Conservation (phyloP, 2,797 vertebrate genomes). For the Cyclura pinguis region DNA sequence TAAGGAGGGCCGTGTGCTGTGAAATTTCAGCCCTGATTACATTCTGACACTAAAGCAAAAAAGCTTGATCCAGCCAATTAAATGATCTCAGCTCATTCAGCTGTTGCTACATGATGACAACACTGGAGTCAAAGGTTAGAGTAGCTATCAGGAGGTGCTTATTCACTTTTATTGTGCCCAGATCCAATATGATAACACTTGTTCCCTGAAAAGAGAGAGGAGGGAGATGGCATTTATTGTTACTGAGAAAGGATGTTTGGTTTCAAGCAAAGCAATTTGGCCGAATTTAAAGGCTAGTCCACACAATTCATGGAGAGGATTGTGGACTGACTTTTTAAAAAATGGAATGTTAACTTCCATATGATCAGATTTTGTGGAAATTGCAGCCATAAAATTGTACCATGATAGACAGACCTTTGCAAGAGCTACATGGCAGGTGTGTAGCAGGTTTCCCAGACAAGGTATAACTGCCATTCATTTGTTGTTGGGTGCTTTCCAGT, state of each 20-base stretch:
- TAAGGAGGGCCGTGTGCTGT: not conserved
- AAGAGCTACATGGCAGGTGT: not conserved
- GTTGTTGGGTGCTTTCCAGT: no score
- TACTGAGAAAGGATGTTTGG: constrained; percentile 2
- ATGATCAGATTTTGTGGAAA: not conserved
- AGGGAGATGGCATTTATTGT: not conserved
- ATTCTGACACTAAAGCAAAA: constrained; percentile 34
- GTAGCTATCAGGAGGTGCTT: constrained; percentile 29
- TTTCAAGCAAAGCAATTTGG: constrained; percentile 45
- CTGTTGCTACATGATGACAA: constrained; percentile 39
- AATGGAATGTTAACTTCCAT: not conserved
- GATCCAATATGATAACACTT: not conserved
- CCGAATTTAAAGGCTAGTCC: not conserved
- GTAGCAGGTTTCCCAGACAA: not conserved
- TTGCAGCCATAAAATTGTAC: not conserved
- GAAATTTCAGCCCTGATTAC: not conserved
- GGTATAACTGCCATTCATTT: not conserved
- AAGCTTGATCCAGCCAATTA: constrained; percentile 22
- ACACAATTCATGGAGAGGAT: not conserved
- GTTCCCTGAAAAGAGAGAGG: not conserved
- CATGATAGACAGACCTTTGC: not conserved
- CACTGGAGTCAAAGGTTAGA: constrained; percentile 41
- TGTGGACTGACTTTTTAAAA: not conserved
- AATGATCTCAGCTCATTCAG: constrained; percentile 23
- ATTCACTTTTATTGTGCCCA: constrained; percentile 27